A percentile compares a stretch with the other conserved stretches of the same genome.
Evolutionary conservation across 1,140 invertebrate genomes (phyloP).

Genomic region (Drosophila equinoxialis): DNA sequence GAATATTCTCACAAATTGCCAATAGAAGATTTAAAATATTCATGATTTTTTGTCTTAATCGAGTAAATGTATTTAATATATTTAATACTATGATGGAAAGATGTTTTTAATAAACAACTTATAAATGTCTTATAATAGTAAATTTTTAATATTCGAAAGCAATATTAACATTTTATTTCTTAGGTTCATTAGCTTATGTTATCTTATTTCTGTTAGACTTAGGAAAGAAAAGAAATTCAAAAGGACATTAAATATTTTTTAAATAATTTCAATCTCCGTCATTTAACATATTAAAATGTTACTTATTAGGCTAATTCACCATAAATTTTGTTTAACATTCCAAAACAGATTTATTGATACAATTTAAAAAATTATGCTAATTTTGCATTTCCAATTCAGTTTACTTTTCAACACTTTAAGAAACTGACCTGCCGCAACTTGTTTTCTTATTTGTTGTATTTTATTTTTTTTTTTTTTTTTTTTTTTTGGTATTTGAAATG

Average conservation of each 20-base stretch:
- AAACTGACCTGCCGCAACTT: conserved; percentile 67
- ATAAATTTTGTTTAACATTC: neutral
- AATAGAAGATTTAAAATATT: neutral
- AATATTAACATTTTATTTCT: no score
- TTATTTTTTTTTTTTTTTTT: neutral
- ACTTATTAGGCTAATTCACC: neutral
- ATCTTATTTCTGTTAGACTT: no score
- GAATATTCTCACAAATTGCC: neutral
- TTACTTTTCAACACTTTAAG: conserved; percentile 50
- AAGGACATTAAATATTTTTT: no score
- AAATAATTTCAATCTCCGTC: neutral
- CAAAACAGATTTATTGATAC: conserved; percentile 23
- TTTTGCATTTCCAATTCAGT: conserved; percentile 47
- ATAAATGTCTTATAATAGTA: no score
- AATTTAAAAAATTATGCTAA: conserved; percentile 38
- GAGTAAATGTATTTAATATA: neutral
- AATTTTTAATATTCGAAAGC: no score
- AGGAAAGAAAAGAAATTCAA: no score
- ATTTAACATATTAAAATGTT: neutral
- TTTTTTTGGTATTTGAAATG: conserved; percentile 21
- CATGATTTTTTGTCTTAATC: neutral
- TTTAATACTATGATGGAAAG: no score
- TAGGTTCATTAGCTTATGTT: no score
- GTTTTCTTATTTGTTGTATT: conserved; percentile 19
- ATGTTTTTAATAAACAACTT: no score